Evolutionary conservation across 1,140 invertebrate genomes (phyloP).

Genomic region (Drosophila tropicalis): DNA sequence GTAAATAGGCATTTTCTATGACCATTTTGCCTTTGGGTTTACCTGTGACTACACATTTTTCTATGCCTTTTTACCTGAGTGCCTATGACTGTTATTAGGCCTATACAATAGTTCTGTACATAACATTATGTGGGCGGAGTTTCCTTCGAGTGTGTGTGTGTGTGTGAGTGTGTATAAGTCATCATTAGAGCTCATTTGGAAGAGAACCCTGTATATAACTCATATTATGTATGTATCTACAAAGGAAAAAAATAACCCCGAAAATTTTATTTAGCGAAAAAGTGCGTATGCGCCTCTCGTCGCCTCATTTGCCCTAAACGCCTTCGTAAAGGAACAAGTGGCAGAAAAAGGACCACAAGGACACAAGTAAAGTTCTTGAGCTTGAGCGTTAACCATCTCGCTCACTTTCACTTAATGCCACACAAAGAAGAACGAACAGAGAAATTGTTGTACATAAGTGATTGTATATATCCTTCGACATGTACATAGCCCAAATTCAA

Average conservation of each 20-base stretch:
- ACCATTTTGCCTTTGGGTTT: background rate
- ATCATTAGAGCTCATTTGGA: background rate
- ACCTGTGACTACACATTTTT: constrained; percentile 19
- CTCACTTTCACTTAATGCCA: constrained; percentile 68
- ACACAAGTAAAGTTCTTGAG: constrained; percentile 71
- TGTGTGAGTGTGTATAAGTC: background rate
- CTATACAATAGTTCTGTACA: background rate
- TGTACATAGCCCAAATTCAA: constrained; percentile 25
- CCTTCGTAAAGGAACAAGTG: background rate
- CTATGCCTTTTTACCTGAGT: background rate
- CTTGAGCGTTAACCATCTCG: constrained; percentile 52
- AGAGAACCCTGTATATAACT: constrained; percentile 34
- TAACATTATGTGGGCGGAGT: constrained; percentile 14
- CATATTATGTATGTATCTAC: constrained; percentile 8
- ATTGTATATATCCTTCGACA: background rate
- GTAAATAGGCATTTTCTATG: background rate
- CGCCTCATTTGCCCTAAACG: constrained; percentile 8
- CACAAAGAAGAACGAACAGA: constrained; percentile 17
- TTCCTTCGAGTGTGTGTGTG: background rate
- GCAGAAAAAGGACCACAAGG: constrained; percentile 38
- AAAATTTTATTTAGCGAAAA: constrained; percentile 51
- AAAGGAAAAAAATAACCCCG: constrained; percentile 58
- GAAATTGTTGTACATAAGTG: constrained; percentile 13
- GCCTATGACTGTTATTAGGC: constrained; percentile 32
- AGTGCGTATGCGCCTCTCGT: constrained; percentile 66